These are phyloP conservation scores for Macrosteles quadrilineatus DNA, from an alignment of 1,140 invertebrate species.

Conservation along the genomic window DNA sequence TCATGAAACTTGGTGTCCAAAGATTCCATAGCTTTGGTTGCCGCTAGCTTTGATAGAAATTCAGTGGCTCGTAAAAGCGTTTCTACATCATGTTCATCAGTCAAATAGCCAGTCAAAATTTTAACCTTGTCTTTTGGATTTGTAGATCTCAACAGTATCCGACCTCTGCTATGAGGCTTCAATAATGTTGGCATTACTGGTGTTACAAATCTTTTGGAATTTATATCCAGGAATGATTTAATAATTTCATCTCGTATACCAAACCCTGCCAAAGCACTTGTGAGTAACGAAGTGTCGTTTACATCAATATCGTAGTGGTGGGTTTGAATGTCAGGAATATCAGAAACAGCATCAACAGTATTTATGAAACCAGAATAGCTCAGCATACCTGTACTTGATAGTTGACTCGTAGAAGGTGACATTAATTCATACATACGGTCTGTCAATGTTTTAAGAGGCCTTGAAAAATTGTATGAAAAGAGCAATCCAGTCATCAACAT, in stretches of 20 bases:
- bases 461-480: conserved; percentile 69
- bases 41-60: conserved; percentile 14
- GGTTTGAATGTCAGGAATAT: conserved; percentile 80
- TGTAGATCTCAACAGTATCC: conserved; percentile 59
- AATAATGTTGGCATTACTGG: background rate
- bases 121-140: conserved; percentile 70
- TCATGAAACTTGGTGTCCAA: conserved; percentile 57
- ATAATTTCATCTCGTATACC: background rate
- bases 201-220: background rate
- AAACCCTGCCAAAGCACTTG: background rate
- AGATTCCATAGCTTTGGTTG: conserved; percentile 41
- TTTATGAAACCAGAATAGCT: conserved; percentile 83
- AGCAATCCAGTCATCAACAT: conserved; percentile 80
- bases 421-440: conserved; percentile 74
- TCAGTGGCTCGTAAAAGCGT: conserved; percentile 57
- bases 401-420: conserved; percentile 36
- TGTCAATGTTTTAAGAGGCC: conserved; percentile 74
- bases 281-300: conserved; percentile 57
- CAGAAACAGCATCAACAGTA: conserved; percentile 75
- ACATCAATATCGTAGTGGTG: conserved; percentile 81
- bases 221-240: conserved; percentile 1
- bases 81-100: conserved; percentile 65
- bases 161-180: conserved; percentile 66
- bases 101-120: conserved; percentile 80
- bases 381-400: conserved; percentile 72